Base-by-base conservation (phyloP, 2,888 invertebrate species). In the Amphiduros pacificus region DNA sequence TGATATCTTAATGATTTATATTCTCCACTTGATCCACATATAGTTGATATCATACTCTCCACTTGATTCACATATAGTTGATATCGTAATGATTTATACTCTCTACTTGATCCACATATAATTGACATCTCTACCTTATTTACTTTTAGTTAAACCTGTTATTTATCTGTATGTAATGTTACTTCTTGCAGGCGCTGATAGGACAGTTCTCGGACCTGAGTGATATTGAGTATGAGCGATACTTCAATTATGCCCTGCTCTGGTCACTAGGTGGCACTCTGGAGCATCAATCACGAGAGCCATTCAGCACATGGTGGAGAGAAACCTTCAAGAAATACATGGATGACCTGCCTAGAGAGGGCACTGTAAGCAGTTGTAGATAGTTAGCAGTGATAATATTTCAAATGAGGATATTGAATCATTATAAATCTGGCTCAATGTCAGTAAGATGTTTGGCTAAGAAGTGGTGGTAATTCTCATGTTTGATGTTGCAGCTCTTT, bases 241-340 rank as follows among this genome's bases (percentile, higher is more conserved):
- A 77, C 63, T 79, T 82, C 70, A 78, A 74, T 73, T 77, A 74
- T 65, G 75, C 81, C 2, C 72, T 73, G 56, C 70, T 82, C 44
- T 82, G 82, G 82, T 71, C 80, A 4, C 79, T 82, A 67, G 80
- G 73, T 36, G 81, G 79, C 22, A 78, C 80, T 14, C 67, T 81
- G 57, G 73, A 71, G 2, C 63, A 65, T 1, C 69, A 77, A 24
- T 52, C 73, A 64, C 65, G 77, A 11, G 77, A 79, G 55, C 65
- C 71, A 0, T 79, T 81, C 73, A 77, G 76, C 63, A 60, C 68
- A 49, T 81, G 80, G 79, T 81, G 81, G 81, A 71, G 71, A 55
- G 69, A 75, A 36, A 70, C 71, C 60, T 81, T 80, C 68, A 73
- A 73, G 27, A 69, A 75, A 36, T 71, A 76, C 61, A 71, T 77